phyloP scores from a whole-genome alignment of 2,113 vertebrate genomes.

The Paralichthys olivaceus region DNA sequence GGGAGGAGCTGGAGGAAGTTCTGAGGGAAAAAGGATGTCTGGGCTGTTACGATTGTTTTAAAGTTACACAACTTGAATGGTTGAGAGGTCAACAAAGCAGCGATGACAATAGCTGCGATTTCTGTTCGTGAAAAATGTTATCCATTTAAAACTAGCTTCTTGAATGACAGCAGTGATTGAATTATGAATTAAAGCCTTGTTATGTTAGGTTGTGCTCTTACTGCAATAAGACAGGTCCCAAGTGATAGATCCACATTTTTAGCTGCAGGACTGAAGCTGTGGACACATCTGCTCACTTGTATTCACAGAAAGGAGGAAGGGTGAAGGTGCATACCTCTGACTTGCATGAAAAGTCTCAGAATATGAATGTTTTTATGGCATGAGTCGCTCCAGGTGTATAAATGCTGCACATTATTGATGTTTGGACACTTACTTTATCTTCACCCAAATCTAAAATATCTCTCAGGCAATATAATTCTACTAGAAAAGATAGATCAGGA shows the following conservation, averaged over 20 bases:
- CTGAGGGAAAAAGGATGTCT: slow-evolving; percentile 47
- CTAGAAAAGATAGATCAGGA: slow-evolving; percentile 24
- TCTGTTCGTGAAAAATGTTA: slow-evolving; percentile 1
- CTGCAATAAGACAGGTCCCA: background rate
- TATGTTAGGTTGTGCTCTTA: slow-evolving; percentile 41
- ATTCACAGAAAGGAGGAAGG: slow-evolving; percentile 3
- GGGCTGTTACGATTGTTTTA: slow-evolving; percentile 32
- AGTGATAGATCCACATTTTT: slow-evolving; percentile 15
- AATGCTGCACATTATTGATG: slow-evolving; percentile 59
- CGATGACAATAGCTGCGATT: background rate
- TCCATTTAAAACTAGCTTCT: background rate
- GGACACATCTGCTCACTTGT: slow-evolving; percentile 11
- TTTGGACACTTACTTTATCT: slow-evolving; percentile 48
- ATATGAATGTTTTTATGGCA: slow-evolving; percentile 9
- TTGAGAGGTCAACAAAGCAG: background rate
- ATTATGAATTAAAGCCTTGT: slow-evolving; percentile 30
- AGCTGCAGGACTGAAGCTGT: slow-evolving; percentile 36
- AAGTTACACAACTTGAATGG: background rate
- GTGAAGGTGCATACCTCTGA: slow-evolving; percentile 4
- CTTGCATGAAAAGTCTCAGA: slow-evolving; percentile 43
- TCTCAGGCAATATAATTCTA: slow-evolving; percentile 65
- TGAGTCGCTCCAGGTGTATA: slow-evolving; percentile 19
- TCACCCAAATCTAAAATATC: slow-evolving; percentile 49
- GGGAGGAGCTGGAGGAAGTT: slow-evolving; percentile 38
- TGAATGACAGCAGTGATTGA: slow-evolving; percentile 24